Evolutionary conservation across 2,888 invertebrate species (phyloP), one percentile per base, ranked within the genome.

Genomic region (Drosophila demipolita): DNA sequence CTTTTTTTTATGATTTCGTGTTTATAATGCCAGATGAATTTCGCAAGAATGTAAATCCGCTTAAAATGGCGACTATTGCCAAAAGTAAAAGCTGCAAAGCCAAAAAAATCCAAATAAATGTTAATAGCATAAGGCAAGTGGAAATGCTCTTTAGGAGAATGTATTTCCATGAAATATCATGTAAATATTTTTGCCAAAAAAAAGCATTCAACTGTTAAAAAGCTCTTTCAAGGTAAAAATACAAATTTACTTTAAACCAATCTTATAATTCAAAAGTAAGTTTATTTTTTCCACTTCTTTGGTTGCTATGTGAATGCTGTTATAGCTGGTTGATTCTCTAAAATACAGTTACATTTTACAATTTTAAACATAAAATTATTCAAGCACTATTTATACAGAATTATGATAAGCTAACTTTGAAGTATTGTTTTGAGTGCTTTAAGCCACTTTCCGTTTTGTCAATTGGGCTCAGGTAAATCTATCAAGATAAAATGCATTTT

Each of bases 401-500:
- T 15, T 45, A 15, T 4, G 12, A 20, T 32, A 5, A 12, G 26
- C 12, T 20, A 29, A 29, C n/a, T 17, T 11, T 6, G 36, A 12
- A 17, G 15, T 7, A 3, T 23, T 23, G 42, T 20, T 23, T 45
- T n/a, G 66, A 33, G 6, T 54, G 20, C 58, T 35, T 54, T 33
- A 20, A 70, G 49, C 38, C 63, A 61, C 49, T 70, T 60, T 12
- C 17, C 36, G 50, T 36, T 32, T 32, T 65, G 54, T 75, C 76
- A 69, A 79, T 79, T 52, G 38, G 48, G 48, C 36, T 52, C 36
- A 5, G 42, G 38, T 33, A 52, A 63, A 79, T 63, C 38, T 60
- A 50, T 52, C 33, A 9, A 42, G 45, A 26, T 29, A 38, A 80
- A 64, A 54, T 61, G 61, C 58, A 80, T 75, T 77, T 76, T 66